Evolutionary conservation across 2,888 invertebrate genomes (phyloP), one percentile per base, ranked within the genome.

Genomic region (Acleris laterana): DNA sequence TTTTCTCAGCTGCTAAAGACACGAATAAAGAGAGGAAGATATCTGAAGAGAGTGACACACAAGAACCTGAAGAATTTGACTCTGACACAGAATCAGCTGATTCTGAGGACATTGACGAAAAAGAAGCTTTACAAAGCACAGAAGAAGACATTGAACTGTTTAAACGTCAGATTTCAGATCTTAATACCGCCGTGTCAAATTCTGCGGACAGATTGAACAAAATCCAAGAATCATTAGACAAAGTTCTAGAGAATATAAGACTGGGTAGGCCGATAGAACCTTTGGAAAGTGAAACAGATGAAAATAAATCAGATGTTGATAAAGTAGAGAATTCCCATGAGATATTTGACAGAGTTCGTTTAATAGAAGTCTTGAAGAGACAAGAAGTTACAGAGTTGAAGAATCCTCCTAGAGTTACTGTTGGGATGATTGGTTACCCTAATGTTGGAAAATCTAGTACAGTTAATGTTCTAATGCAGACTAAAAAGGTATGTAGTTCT

Each of bases 361-460:
- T 99, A 32, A 94, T 98, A 58, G 89, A 94, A 46, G 93, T 97
- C 17, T 95, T 99, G 67, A 95, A 94, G 74, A 90, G 89, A 9
- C 79, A 77, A 89, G 93, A 83, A 85, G 83, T 81, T 87, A 89
- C 22, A 77, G 92, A 72, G 28, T 77, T 88, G 66, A 92, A 91
- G 71, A 90, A 89, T 80, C 88, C 89, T 2, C 90, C 90, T n/a
- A 82, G 96, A 38, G 94, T 96, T 7, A 97, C 97, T n/a, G 95
- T 98, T 66, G 98, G 99, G 7, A 94, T 99, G 85, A 99, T 99
- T 66, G 99, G 99, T 1, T 99, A 99, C 91, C 99, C 99, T 0
- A 99, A 99, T 94, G 99, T 99, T 1, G 99, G 99, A n/a, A 99
- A 99, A 89, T 99, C 99, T 87, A 99, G 99, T 69, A 98, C 99